Conservation (phyloP, 1,140 invertebrate species). For the Varroa destructor region DNA sequence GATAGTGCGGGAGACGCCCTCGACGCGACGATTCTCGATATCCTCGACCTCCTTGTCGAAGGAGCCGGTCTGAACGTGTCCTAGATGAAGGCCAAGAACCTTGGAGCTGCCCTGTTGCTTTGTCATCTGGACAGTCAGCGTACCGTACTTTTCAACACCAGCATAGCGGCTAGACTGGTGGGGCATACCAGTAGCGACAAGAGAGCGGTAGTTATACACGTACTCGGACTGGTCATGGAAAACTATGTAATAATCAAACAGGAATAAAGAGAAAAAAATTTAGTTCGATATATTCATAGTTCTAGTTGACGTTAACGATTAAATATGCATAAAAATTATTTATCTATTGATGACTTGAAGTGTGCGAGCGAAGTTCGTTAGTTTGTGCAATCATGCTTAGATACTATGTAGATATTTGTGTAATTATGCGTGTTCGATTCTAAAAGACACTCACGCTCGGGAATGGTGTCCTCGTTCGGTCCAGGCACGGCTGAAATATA, state of each 20-base stretch:
- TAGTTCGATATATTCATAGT: too few relatives aligned
- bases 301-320: too few relatives aligned
- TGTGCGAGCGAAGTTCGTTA: too few relatives aligned
- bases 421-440: too few relatives aligned
- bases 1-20: background rate
- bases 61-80: slow-evolving; percentile 16
- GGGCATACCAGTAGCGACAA: slow-evolving; percentile 15
- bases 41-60: slow-evolving; percentile 27
- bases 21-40: slow-evolving; percentile 25
- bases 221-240: slow-evolving; percentile 18
- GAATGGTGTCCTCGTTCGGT: background rate
- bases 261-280: background rate
- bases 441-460: slow-evolving; percentile 9
- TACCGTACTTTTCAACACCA: slow-evolving; percentile 14
- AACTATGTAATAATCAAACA: background rate
- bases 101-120: slow-evolving; percentile 18
- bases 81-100: slow-evolving; percentile 19
- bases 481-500: background rate
- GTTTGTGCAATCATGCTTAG: too few relatives aligned
- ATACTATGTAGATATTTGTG: too few relatives aligned
- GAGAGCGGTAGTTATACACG: slow-evolving; percentile 22
- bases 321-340: too few relatives aligned
- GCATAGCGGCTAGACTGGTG: background rate
- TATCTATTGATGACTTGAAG: too few relatives aligned
- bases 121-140: slow-evolving; percentile 5